Conservation (phyloP, 2,888 invertebrate species). For the Eucriotettix oculatus region DNA sequence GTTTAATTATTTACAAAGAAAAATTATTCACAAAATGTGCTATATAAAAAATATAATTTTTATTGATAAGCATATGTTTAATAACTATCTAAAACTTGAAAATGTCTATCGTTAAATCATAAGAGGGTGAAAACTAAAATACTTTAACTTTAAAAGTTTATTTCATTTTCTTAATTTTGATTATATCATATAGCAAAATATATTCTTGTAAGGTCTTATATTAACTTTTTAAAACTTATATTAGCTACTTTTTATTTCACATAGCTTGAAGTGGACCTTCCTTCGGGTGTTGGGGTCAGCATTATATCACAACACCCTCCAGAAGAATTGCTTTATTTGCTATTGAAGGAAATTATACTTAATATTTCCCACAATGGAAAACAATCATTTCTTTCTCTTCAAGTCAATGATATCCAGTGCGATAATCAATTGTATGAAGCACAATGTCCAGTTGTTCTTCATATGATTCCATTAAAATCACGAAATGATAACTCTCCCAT, state of each 20-base stretch:
- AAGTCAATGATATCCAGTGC: slow-evolving; percentile 20
- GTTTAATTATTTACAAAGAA: too few relatives aligned
- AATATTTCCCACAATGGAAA: slow-evolving; percentile 38
- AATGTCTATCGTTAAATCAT: too few relatives aligned
- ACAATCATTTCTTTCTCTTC: slow-evolving; percentile 26
- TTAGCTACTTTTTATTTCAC: background rate
- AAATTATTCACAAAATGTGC: too few relatives aligned
- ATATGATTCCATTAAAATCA: slow-evolving; percentile 36
- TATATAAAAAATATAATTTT: too few relatives aligned
- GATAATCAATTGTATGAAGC: slow-evolving; percentile 69
- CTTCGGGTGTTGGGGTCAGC: slow-evolving; percentile 44
- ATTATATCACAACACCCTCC: slow-evolving; percentile 57
- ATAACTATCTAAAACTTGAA: too few relatives aligned
- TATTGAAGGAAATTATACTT: slow-evolving; percentile 44
- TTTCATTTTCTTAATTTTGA: too few relatives aligned
- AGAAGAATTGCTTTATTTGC: slow-evolving; percentile 66
- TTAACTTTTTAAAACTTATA: background rate
- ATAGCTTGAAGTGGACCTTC: slow-evolving; percentile 6
- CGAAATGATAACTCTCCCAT: slow-evolving; percentile 22
- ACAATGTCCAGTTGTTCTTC: slow-evolving; percentile 68
- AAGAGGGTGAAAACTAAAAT: too few relatives aligned
- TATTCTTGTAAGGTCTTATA: too few relatives aligned
- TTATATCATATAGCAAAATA: too few relatives aligned
- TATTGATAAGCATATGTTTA: too few relatives aligned
- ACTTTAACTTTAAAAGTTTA: too few relatives aligned